Base-by-base conservation (phyloP, 2,888 invertebrate genomes). In the Ennomos erosarius region DNA sequence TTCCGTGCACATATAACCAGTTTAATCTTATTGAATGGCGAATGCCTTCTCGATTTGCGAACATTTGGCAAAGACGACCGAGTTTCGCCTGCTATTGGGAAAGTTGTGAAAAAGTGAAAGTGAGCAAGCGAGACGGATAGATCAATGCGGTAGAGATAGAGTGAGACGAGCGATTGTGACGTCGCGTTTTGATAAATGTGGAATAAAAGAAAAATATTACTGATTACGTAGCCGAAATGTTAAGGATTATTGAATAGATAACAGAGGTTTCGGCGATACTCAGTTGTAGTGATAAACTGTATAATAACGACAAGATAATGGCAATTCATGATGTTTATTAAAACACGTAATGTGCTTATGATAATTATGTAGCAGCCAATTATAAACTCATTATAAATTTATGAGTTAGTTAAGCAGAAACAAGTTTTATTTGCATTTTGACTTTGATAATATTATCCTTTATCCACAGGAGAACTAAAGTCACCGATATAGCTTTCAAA, bases 101-200 rank as follows among this genome's bases (percentile, higher is more conserved):
- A 89, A 90, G 89, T 83, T 77, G 79, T 77, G 78, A 83, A 86
- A 88, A 88, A 89, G 89, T 87, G 90, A 89, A 89, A 90, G 90
- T 78, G 81, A 54, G 71, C 78, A 74, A 86, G 75, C 64, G 81
- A 74, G 84, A 87, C 69, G 67, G 62, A 66, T 59, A 52, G 13
- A 46, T 8, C 33, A 56, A 53, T 68, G 59, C 59, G 58, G 61
- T 59, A 60, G 66, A 50, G 68, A 61, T 62, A 62, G 78, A 86
- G 72, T 70, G 74, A 74, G 79, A 81, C 69, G 61, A 70, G 64
- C 50, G 55, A 56, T 64, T 26, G 64, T 75, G 70, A 75, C 77
- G 76, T 79, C 79, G 82, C 66, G 62, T 66, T 61, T 48, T 62
- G 68, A 74, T 75, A 72, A 64, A n/a, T n/a, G 55, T 43, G 54